Percentiles rank a stretch among this genome's conserved stretches.
Evolutionary conservation across 2,113 vertebrate genomes (phyloP).

Genomic region (Typhlomys cinereus): DNA sequence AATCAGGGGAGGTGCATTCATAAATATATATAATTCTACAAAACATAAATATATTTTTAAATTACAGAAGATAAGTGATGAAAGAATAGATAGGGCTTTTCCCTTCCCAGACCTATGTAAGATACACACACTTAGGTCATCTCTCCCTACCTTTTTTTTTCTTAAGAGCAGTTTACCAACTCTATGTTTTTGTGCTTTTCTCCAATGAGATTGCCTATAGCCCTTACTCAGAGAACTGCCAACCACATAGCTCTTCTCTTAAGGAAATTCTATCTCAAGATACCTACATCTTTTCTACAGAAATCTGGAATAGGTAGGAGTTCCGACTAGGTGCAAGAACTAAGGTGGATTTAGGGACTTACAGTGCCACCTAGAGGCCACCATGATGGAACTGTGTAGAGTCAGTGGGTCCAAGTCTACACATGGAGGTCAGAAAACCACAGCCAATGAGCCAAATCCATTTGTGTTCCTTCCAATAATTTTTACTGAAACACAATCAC

Average conservation of each 20-base stretch:
- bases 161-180: not conserved
- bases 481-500: not conserved
- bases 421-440: not conserved
- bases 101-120: not conserved
- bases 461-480: not conserved
- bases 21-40: conserved; percentile 7
- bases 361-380: not conserved
- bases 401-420: not conserved
- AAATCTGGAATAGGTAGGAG: not conserved
- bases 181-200: not conserved
- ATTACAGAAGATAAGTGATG: not conserved
- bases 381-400: not conserved
- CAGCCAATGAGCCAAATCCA: not conserved
- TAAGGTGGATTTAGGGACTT: not conserved
- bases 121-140: not conserved
- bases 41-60: not conserved
- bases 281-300: not conserved
- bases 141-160: not conserved
- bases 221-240: not conserved
- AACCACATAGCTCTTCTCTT: not conserved
- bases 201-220: not conserved
- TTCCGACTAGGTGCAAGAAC: not conserved
- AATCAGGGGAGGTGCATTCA: not conserved
- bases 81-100: conserved; percentile 2
- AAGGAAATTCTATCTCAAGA: not conserved